A percentile compares a stretch with the other conserved stretches of the same genome.
These are phyloP conservation scores for Columba guinea DNA, from an alignment of 2,797 vertebrate genomes.

Conservation along the genomic window DNA sequence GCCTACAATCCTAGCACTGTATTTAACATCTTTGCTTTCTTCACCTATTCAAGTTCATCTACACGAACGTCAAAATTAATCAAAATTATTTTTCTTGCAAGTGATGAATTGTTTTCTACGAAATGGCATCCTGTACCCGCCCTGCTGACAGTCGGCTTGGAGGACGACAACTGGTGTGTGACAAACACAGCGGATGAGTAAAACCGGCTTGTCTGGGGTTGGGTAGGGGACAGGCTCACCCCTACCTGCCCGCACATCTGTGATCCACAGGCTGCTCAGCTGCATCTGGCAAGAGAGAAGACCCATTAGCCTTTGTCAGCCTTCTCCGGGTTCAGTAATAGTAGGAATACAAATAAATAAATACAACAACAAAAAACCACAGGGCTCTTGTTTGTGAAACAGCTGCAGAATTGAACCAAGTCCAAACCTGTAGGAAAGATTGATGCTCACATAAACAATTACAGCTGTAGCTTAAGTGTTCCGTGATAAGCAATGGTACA, in stretches of 20 bases:
- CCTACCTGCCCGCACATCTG: accelerated
- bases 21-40: background rate
- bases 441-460: conserved; percentile 5
- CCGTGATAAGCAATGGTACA: conserved; percentile 5
- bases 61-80: background rate
- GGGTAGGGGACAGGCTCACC: accelerated
- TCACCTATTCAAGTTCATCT: background rate
- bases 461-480: conserved; percentile 37
- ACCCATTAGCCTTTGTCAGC: background rate
- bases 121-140: background rate
- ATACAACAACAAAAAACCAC: background rate
- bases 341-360: background rate
- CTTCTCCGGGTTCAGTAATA: background rate
- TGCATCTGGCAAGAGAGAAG: background rate
- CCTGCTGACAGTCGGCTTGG: background rate
- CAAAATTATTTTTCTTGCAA: background rate
- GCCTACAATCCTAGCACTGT: background rate
- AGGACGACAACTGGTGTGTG: background rate
- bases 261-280: background rate
- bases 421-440: background rate
- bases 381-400: background rate
- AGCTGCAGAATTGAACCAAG: background rate
- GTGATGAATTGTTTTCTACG: background rate
- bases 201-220: accelerated
- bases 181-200: accelerated